Evolutionary conservation across 1,140 invertebrate genomes (phyloP), one percentile per base, ranked within the genome.

Genomic region (Dicyema japonicum): DNA sequence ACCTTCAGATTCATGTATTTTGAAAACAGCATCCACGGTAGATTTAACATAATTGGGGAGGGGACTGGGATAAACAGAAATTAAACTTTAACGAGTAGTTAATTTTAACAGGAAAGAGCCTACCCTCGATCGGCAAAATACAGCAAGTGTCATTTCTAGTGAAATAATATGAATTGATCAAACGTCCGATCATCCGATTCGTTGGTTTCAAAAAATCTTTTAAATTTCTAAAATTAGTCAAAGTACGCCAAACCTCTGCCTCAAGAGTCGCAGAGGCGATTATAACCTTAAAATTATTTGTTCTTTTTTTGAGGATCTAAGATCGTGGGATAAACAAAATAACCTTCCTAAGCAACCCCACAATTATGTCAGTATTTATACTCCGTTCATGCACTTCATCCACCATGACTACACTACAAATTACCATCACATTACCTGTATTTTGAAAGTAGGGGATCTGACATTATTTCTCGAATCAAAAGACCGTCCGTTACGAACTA

Each of bases 401-500:
- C 8, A 97, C 15, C 19, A 36, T 29, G 28, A 30, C 15, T n/a
- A 29, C 15, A 19, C 64, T 66, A 90, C 7, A 15, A 7, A 28
- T 35, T 43, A 58, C 54, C 7, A 72, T 66, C 5, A 78, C 66
- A 0, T 71, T 72, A 2, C 78, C 74, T 66, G 44, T 88, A 92
- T 34, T 66, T 64, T 34, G 65, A 65, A 1, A 92, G 54, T 9
- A 94, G 47, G 0, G 82, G 82, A 54, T 90, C 80, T 2, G 61
- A 60, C 60, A 92, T 75, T 60, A 92, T 72, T 3, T 88, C 19
- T 19, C 74, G 51, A 4, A 92, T 54, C 6, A 94, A 46, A 35
- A 90, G 70, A 3, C 80, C 85, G 56, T 90, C 80, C 0, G 85
- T 92, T 60, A 92, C 65, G 40, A 70, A 90, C 65, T 74, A 80